phyloP scores from a whole-genome alignment of 1,140 invertebrate species.

The Zaprionus camerounensis region DNA sequence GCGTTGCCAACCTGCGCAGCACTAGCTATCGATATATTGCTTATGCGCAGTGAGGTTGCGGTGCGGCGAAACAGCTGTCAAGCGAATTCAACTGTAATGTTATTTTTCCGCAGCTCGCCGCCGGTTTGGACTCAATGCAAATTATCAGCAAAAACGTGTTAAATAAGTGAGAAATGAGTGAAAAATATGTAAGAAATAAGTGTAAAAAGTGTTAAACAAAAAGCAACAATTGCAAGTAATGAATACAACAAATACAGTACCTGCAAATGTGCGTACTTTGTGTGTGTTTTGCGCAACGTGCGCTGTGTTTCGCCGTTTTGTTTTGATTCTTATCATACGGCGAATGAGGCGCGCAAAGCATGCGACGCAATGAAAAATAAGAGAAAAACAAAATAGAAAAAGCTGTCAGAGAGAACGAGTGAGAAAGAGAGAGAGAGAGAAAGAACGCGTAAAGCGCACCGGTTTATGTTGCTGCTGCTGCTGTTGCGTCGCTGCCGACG shows the following conservation, averaged over 20 bases:
- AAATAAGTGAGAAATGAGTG: background rate
- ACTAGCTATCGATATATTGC: constrained; percentile 14
- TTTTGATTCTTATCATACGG: constrained; percentile 77
- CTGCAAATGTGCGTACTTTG: background rate
- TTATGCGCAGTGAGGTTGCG: constrained; percentile 3
- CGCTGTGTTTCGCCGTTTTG: constrained; percentile 68
- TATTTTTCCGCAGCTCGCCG: background rate
- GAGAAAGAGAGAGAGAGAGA: constrained; percentile 9
- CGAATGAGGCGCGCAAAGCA: constrained; percentile 63
- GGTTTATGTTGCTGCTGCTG: constrained; percentile 2
- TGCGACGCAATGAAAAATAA: constrained; percentile 56
- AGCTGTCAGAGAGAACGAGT: constrained; percentile 29
- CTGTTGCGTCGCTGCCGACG: background rate
- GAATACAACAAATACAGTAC: background rate
- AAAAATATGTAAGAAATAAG: background rate
- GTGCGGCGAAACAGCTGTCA: constrained; percentile 23
- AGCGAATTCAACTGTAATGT: background rate
- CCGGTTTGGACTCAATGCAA: background rate
- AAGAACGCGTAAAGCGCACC: constrained; percentile 37
- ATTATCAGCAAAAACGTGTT: background rate
- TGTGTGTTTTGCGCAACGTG: constrained; percentile 40
- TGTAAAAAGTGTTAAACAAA: background rate
- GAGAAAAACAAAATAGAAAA: constrained; percentile 78
- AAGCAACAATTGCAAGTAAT: background rate
- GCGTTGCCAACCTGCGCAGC: constrained; percentile 16